Base-by-base conservation (phyloP, 2,113 vertebrate genomes). In the Phrynosoma blainvillii region DNA sequence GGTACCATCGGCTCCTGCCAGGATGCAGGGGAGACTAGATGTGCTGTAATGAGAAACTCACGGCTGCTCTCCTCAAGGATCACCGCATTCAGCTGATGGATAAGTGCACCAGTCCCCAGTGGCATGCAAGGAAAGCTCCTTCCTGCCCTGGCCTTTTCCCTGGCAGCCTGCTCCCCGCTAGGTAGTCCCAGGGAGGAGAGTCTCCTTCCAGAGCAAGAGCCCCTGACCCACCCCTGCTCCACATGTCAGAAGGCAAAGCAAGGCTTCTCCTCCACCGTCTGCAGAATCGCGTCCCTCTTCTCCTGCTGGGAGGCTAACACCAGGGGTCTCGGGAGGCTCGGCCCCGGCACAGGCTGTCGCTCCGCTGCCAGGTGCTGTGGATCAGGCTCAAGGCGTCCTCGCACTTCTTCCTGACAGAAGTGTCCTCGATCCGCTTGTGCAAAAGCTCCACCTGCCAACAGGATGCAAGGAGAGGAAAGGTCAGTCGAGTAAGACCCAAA, bases 261-360 rank as follows among this genome's bases (percentile, higher is more conserved):
- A 4, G 70, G 83, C 36, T 1, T 10, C 36, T 66, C 68, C 9
- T 27, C 68, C 20, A 1, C 27, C 7, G 4, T 25, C 20, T 2
- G 25, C 14, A 18, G 79, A 32, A 20, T 4, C 2, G 1, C 5
- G 59, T 54, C 21, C 30, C 2, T 9, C 71, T 36, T 59, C 13
- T 20, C 40, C 40, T 0, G 73, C 77, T 0, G 23, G 7, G 59
- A 77, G 11, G 93, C 79, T 91, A 98, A 93, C 98, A 98, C 99
- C 99, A 99, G 71, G 98, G 99, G 92, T 99, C 98, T 82, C 99
- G 96, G 90, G 98, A 98, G 0, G 98, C 97, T 86, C 99, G 96
- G 13, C 98, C 99, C 0, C 98, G 96, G 93, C 97, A 98, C 74
- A 99, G 96, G 93, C 99, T 99, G 97, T 99, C 98, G 0, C 98